phyloP scores from a whole-genome alignment of 2,888 invertebrate species.

The Cactoblastis cactorum region DNA sequence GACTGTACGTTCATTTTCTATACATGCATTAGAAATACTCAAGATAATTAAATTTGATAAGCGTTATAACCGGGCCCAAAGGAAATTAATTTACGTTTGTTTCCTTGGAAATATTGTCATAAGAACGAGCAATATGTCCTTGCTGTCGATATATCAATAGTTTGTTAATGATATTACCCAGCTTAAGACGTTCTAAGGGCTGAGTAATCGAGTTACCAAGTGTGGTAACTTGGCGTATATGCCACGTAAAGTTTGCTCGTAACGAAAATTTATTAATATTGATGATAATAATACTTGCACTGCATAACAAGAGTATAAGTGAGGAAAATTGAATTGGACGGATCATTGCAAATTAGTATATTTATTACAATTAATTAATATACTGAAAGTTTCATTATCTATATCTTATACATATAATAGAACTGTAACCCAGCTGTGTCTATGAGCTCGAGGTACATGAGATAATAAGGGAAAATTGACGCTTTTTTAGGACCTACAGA shows the following conservation, averaged over 20 bases:
- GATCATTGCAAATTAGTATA: neutral
- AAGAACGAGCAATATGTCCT: neutral
- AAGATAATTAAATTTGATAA: conserved; percentile 3
- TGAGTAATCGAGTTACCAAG: conserved; percentile 22
- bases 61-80: neutral
- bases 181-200: conserved; percentile 16
- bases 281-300: conserved; percentile 1
- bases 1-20: neutral
- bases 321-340: neutral
- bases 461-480: too few relatives aligned
- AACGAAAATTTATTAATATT: conserved; percentile 12
- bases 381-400: too few relatives aligned
- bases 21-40: neutral
- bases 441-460: too few relatives aligned
- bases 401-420: too few relatives aligned
- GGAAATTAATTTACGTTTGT: neutral
- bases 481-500: too few relatives aligned
- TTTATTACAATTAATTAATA: neutral
- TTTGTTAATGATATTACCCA: conserved; percentile 19
- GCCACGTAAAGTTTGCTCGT: conserved; percentile 11
- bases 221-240: conserved; percentile 18
- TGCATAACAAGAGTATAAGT: neutral
- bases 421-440: too few relatives aligned
- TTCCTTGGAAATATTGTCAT: neutral
- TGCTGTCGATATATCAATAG: conserved; percentile 19